phyloP scores from a whole-genome alignment of 2,888 invertebrate species.

The Tiphia femorata region DNA sequence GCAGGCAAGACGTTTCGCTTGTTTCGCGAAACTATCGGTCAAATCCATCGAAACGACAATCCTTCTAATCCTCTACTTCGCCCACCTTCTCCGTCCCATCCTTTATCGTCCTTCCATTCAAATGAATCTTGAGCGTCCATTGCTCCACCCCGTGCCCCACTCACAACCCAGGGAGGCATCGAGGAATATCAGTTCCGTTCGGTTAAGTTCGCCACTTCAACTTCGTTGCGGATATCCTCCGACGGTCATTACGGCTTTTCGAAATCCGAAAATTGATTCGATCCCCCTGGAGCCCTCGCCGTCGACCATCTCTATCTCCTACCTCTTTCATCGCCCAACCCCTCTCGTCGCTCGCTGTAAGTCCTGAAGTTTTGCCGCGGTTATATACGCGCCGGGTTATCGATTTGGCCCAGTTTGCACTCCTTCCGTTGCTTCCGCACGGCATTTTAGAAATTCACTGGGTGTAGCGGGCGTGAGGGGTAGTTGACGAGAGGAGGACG shows the following conservation, averaged over 20 bases:
- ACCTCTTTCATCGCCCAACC: neutral
- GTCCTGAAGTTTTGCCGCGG: conserved; percentile 23
- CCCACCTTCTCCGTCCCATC: neutral
- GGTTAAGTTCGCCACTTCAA: conserved; percentile 1
- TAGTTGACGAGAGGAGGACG: neutral
- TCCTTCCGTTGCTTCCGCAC: conserved; percentile 22
- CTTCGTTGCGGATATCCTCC: neutral
- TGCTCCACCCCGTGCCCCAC: neutral
- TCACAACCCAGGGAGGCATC: too few species aligned
- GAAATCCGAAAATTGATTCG: conserved; percentile 43
- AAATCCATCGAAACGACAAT: too few species aligned
- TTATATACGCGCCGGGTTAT: conserved; percentile 26
- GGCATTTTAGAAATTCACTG: conserved; percentile 36
- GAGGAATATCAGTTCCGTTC: conserved; percentile 1
- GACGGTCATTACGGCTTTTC: conserved; percentile 32
- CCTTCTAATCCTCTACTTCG: neutral
- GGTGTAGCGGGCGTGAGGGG: neutral
- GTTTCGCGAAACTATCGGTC: too few species aligned
- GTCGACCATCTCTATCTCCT: neutral
- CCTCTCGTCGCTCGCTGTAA: neutral
- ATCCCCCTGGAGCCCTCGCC: conserved; percentile 1
- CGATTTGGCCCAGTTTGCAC: conserved; percentile 42
- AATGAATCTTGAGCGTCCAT: neutral
- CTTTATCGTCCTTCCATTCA: too few species aligned
- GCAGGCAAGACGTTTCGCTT: too few species aligned